Percentiles rank a stretch among this genome's conserved stretches.
Evolutionary conservation across 2,888 invertebrate genomes (phyloP).

Genomic region (Synanthedon vespiformis): DNA sequence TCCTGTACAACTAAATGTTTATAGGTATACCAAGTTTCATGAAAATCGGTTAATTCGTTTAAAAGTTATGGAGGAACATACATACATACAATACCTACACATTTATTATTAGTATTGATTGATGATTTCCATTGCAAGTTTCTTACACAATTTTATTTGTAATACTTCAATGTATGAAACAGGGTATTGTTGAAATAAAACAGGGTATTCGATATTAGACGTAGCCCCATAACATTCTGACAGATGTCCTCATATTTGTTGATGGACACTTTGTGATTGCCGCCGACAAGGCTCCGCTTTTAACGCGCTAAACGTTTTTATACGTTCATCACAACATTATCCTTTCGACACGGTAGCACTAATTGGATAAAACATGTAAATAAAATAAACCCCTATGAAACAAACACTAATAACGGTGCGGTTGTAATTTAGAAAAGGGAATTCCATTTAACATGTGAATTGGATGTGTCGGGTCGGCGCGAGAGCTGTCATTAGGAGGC

Average conservation of each 20-base stretch:
- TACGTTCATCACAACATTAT: constrained; percentile 61
- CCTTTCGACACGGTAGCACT: constrained; percentile 72
- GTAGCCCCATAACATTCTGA: neutral
- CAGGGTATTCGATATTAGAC: too few species aligned
- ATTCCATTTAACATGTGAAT: constrained; percentile 70
- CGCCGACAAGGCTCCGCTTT: constrained; percentile 51
- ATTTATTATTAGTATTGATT: too few species aligned
- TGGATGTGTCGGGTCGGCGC: constrained; percentile 56
- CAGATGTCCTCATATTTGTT: neutral
- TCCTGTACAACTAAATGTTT: too few species aligned
- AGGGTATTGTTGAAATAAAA: too few species aligned
- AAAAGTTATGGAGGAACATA: too few species aligned
- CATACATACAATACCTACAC: too few species aligned
- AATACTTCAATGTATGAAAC: too few species aligned
- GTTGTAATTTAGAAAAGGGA: constrained; percentile 59
- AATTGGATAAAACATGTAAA: constrained; percentile 64
- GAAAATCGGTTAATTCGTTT: too few species aligned
- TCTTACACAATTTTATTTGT: too few species aligned
- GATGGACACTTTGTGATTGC: constrained; percentile 4
- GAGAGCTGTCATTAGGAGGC: constrained; percentile 49
- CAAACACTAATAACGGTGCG: constrained; percentile 64
- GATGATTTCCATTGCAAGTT: too few species aligned
- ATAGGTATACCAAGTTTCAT: too few species aligned
- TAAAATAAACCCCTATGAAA: constrained; percentile 58
- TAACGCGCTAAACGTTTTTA: constrained; percentile 57